Evolutionary conservation across 2,888 invertebrate genomes (phyloP).

Genomic region (Agonopterix heracliana): DNA sequence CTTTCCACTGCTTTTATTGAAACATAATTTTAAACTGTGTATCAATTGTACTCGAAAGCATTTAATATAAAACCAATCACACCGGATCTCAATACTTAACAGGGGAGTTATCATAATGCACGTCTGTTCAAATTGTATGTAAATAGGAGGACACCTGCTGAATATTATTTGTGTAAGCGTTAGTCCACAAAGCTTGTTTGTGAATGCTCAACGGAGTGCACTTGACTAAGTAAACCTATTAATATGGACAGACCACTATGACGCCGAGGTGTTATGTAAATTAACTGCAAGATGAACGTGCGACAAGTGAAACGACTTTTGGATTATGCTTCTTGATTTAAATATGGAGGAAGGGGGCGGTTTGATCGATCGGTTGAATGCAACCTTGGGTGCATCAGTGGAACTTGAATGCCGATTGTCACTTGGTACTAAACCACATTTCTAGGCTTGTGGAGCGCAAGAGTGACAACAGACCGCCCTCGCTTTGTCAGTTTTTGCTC

Average conservation of each 20-base stretch:
- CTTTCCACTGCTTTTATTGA: no score
- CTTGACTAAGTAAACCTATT: slow-evolving; percentile 68
- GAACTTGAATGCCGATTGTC: neutral
- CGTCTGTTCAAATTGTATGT: slow-evolving; percentile 71
- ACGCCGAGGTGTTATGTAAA: slow-evolving; percentile 57
- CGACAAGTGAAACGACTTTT: slow-evolving; percentile 32
- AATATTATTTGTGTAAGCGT: slow-evolving; percentile 55
- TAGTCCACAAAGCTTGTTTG: slow-evolving; percentile 50
- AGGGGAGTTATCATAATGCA: slow-evolving; percentile 51
- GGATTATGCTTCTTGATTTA: slow-evolving; percentile 14
- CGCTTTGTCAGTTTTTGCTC: no score
- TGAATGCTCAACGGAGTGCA: slow-evolving; percentile 59
- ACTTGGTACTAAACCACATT: no score
- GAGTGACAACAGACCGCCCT: no score
- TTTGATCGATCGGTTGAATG: neutral
- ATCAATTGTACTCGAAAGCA: slow-evolving; percentile 2
- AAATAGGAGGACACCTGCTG: slow-evolving; percentile 73
- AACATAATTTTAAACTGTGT: no score
- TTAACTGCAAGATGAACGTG: slow-evolving; percentile 38
- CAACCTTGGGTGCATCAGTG: neutral
- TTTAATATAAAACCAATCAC: slow-evolving; percentile 41
- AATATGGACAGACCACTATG: slow-evolving; percentile 48
- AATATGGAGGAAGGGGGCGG: slow-evolving; percentile 3
- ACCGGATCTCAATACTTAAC: slow-evolving; percentile 49
- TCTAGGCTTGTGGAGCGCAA: no score